These are phyloP conservation scores for Astyanax mexicanus DNA, from an alignment of 2,797 vertebrate species.

Conservation along the genomic window DNA sequence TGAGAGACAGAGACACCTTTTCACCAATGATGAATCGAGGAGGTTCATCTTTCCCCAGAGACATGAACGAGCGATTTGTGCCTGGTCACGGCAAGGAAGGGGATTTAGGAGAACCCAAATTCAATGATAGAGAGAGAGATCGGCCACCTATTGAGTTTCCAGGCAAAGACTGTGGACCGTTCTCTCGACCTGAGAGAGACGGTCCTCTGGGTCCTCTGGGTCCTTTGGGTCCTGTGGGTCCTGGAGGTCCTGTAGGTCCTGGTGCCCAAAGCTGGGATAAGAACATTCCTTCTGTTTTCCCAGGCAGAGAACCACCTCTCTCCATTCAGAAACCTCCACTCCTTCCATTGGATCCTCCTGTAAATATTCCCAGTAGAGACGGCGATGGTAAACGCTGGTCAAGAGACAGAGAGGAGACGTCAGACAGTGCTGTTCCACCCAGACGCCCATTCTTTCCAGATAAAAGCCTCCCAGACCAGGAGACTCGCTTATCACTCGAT, in stretches of 20 bases:
- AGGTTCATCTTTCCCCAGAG: slow-evolving; percentile 72
- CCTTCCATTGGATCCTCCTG: slow-evolving; percentile 59
- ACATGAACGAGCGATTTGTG: slow-evolving; percentile 75
- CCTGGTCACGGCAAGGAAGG: slow-evolving; percentile 71
- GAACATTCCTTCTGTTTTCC: slow-evolving; percentile 61
- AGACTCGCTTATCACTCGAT: slow-evolving; percentile 61
- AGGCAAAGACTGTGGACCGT: slow-evolving; percentile 66
- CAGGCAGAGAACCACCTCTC: slow-evolving; percentile 66
- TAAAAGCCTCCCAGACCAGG: slow-evolving; percentile 63
- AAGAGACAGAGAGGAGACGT: slow-evolving; percentile 69
- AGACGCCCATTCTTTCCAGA: slow-evolving; percentile 67
- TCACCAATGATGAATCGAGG: slow-evolving; percentile 67
- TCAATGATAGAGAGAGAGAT: slow-evolving; percentile 71
- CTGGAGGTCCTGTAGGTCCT: too few relatives aligned
- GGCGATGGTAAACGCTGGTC: slow-evolving; percentile 73
- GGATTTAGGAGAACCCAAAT: slow-evolving; percentile 65
- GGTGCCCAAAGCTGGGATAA: slow-evolving; percentile 59
- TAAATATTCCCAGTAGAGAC: slow-evolving; percentile 66
- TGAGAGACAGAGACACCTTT: slow-evolving; percentile 78
- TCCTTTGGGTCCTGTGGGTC: too few relatives aligned
- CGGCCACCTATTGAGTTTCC: slow-evolving; percentile 64
- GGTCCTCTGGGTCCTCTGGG: too few relatives aligned
- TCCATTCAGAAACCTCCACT: slow-evolving; percentile 63
- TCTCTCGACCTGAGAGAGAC: slow-evolving; percentile 63
- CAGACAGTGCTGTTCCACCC: slow-evolving; percentile 59